Evolutionary conservation across 2,797 vertebrate genomes (phyloP).

Genomic region (Podarcis lilfordi): DNA sequence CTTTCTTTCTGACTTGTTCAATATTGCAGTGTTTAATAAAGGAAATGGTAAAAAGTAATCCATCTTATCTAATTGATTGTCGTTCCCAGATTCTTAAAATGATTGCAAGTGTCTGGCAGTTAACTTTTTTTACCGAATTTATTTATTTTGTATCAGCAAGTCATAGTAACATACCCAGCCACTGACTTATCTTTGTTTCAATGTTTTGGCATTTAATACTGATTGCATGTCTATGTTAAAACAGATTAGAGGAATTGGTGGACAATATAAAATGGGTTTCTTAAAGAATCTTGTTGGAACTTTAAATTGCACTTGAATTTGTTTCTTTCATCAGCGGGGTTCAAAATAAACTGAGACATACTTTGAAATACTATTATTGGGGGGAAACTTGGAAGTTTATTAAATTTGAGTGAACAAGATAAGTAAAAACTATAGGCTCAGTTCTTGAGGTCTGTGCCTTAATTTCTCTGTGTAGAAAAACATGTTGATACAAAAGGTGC

Average conservation of each 20-base stretch:
- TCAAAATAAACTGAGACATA: slow-evolving; percentile 41
- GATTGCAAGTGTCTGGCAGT: slow-evolving; percentile 56
- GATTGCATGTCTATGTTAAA: slow-evolving; percentile 46
- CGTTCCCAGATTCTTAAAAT: slow-evolving; percentile 55
- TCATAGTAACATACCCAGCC: slow-evolving; percentile 48
- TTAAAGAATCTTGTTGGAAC: slow-evolving; percentile 25
- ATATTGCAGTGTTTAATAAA: slow-evolving; percentile 56
- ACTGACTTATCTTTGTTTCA: slow-evolving; percentile 56
- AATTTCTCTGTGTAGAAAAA: slow-evolving; percentile 30
- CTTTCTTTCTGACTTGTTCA: slow-evolving; percentile 54
- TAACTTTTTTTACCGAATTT: slow-evolving; percentile 58
- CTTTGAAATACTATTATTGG: slow-evolving; percentile 50
- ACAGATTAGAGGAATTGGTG: slow-evolving; percentile 48
- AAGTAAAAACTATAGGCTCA: slow-evolving; percentile 36
- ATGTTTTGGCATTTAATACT: slow-evolving; percentile 53
- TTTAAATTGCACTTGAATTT: slow-evolving; percentile 35
- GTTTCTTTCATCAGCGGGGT: slow-evolving; percentile 34
- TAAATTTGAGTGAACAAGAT: slow-evolving; percentile 8
- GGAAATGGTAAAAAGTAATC: slow-evolving; percentile 64
- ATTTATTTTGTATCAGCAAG: slow-evolving; percentile 61
- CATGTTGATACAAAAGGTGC: neutral
- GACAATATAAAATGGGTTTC: slow-evolving; percentile 48
- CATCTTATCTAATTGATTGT: slow-evolving; percentile 61
- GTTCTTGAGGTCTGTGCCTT: slow-evolving; percentile 3
- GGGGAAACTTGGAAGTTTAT: slow-evolving; percentile 12